Conservation (phyloP, 1,140 invertebrate species). For the Lucilia sericata region DNA sequence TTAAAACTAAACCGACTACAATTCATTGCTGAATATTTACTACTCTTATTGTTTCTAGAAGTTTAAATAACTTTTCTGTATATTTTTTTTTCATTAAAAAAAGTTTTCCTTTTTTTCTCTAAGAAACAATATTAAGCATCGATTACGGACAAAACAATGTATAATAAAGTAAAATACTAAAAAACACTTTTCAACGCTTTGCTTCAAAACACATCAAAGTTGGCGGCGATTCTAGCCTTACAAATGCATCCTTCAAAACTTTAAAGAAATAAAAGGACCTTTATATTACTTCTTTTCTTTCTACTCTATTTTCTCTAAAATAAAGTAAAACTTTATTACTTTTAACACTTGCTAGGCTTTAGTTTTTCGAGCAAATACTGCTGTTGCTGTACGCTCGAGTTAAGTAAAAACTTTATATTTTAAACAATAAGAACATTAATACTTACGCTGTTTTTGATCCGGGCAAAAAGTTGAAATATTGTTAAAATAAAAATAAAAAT, state of each 20-base stretch:
- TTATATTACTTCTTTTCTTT: too few relatives aligned
- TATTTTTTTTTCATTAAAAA: not conserved
- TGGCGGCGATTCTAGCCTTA: not conserved
- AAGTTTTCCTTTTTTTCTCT: not conserved
- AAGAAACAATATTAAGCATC: not conserved
- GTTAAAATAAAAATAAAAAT: not conserved
- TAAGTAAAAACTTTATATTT: not conserved
- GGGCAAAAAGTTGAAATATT: constrained; percentile 16
- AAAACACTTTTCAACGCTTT: constrained; percentile 15
- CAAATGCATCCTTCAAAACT: constrained; percentile 30
- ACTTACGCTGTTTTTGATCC: not conserved
- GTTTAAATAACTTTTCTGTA: not conserved
- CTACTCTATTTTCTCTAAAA: not conserved
- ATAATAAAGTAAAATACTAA: not conserved
- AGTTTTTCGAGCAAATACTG: not conserved
- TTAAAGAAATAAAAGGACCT: too few relatives aligned
- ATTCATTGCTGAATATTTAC: not conserved
- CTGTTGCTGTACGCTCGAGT: not conserved
- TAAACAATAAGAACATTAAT: constrained; percentile 8
- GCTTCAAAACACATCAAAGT: too few relatives aligned
- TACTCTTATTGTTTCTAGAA: not conserved
- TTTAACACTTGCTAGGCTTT: constrained; percentile 34
- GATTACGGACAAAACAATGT: not conserved
- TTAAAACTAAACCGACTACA: not conserved
- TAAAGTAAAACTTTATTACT: constrained; percentile 23